Evolutionary conservation across 1,140 invertebrate genomes (phyloP).

Genomic region (Drosophila melanica): DNA sequence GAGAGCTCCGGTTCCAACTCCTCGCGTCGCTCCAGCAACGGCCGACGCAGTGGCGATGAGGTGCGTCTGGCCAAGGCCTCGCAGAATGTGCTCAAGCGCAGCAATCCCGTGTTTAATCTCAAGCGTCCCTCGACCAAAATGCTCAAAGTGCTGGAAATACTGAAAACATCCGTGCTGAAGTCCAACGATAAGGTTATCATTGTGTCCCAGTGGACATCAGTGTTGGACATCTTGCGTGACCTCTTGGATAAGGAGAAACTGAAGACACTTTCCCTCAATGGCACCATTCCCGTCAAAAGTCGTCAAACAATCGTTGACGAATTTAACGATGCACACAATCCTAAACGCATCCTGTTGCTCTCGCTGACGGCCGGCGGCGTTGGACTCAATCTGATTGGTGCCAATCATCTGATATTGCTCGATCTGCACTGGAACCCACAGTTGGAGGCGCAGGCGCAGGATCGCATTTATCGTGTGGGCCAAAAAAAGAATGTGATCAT

Average conservation of each 20-base stretch:
- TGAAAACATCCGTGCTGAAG: conserved; percentile 86
- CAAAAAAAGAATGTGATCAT: conserved; percentile 92
- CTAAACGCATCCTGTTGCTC: conserved; percentile 88
- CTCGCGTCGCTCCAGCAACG: conserved; percentile 11
- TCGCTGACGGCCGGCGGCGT: conserved; percentile 96
- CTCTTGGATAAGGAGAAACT: conserved; percentile 86
- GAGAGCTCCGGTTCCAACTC: conserved; percentile 66
- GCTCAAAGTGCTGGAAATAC: conserved; percentile 86
- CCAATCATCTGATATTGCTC: conserved; percentile 94
- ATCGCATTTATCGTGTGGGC: conserved; percentile 95
- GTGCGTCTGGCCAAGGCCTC: conserved; percentile 84
- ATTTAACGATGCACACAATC: conserved; percentile 88
- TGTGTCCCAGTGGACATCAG: conserved; percentile 94
- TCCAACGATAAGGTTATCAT: conserved; percentile 90
- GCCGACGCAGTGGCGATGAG: conserved; percentile 49
- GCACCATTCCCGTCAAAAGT: conserved; percentile 87
- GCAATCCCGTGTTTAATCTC: conserved; percentile 89
- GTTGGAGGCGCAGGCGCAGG: conserved; percentile 95
- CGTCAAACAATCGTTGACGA: conserved; percentile 88
- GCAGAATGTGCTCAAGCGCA: conserved; percentile 86
- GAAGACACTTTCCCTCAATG: conserved; percentile 87
- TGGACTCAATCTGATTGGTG: conserved; percentile 95
- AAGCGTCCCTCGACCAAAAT: conserved; percentile 88
- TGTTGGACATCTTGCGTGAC: conserved; percentile 88
- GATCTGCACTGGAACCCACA: conserved; percentile 99